Base-by-base conservation (phyloP, 2,113 vertebrate genomes). In the Neodon shergylaensis region DNA sequence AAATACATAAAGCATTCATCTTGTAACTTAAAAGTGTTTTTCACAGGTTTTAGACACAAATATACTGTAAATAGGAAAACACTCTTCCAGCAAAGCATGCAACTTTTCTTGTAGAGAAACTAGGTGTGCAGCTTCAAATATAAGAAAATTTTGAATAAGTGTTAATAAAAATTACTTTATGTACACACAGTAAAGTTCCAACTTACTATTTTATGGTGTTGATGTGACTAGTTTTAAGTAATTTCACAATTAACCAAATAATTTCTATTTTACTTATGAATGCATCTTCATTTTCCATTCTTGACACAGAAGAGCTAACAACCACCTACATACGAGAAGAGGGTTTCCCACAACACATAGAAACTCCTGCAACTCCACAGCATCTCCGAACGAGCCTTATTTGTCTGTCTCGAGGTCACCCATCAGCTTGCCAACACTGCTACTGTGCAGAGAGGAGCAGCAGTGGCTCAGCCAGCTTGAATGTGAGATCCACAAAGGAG, bases 1-100 rank as follows among this genome's bases (percentile, higher is more conserved):
- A 97, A 97, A 97, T 14, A 92, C 26, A 98, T 78, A 94, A 97
- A 97, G 96, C 93, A 97, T 6, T 93, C 87, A 97, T 91, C 63
- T 88, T 47, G 21, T 93, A 97, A 97, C 47, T 92, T 68, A 95
- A 84, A 88, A 97, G 89, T 68, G 26, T 44, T 95, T 97, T 61
- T 17, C 93, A 3, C 1, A 33, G 70, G 66, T 73, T 92, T 58
- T 95, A 94, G 97, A 96, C 19, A 93, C 17, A 96, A 88, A 77
- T 36, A 19, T 42, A 74, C 92, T 76, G 88, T 95, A 96, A 97
- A 93, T 44, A 95, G 96, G 95, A 10, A 94, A 84, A 14, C 2
- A 85, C 7, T 83, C 89, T 83, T 86, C 47, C 73, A 92, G 90
- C 22, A 95, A 95, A 86, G 24, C 44, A 94, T 39, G 3, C 2